Base-by-base conservation (phyloP, 1,140 invertebrate species). In the Cotesia typhae region DNA sequence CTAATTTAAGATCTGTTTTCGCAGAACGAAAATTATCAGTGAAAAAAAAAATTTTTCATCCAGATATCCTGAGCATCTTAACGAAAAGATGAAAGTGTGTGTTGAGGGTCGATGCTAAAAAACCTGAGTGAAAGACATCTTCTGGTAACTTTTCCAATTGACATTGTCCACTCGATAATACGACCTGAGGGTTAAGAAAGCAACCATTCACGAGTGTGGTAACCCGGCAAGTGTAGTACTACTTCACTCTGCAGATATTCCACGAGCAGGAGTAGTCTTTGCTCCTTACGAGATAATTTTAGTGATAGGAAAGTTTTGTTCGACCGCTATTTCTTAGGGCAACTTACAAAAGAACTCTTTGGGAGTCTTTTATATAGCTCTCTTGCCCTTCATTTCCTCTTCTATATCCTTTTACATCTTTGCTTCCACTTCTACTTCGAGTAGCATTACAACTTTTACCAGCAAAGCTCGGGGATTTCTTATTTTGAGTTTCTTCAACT, bases 61-160 rank as follows among this genome's bases (percentile, higher is more conserved):
- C 41, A 5, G 5, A 47, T 47, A 47, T 47, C 41, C 41, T 47
- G 41, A 47, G 41, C 41, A 47, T 2, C 28, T 28, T 28, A 28
- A 28, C 0, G 41, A 47, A 2, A 6, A 10, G 41, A 47, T 3
- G 10, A 4, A 47, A 47, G 41, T 47, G 41, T 47, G 41, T 47
- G 3, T 47, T 10, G 41, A 47, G 41, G 41, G 41, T 47, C 41
- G 41, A 47, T 10, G 41, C 12, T 36, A 36, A 4, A 61, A 35
- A 28, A 6, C 36, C 47, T 65, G 38, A 51, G 14, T 51, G 7
- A 12, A 3, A 20, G n/a, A 47, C 17, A 51, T 51, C 63, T 14
- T 41, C 28, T 28, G 35, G 47, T 47, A 70, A 70, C 68, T 70
- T 70, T 70, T 70, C 68, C 57, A 70, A 70, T 70, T 20, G 68